Percentiles rank a stretch among this genome's conserved stretches.
Evolutionary conservation across 1,140 invertebrate genomes (phyloP).

Genomic region (Lysiphlebus fabarum): DNA sequence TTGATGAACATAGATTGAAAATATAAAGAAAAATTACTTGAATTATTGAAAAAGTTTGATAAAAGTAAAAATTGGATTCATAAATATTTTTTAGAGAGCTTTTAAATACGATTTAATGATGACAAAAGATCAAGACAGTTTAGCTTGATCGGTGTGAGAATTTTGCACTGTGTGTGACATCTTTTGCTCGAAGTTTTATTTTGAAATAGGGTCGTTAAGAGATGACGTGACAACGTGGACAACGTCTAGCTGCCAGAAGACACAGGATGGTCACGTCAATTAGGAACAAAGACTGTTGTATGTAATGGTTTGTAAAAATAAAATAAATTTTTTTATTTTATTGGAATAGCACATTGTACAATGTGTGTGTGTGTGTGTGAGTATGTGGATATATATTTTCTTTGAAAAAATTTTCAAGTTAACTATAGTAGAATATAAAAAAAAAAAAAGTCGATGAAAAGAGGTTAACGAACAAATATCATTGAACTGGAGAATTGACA

Average conservation of each 20-base stretch:
- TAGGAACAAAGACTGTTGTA: constrained; percentile 26
- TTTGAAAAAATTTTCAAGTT: neutral
- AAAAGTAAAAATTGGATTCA: too few relatives aligned
- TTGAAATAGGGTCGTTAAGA: constrained; percentile 31
- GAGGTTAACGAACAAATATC: constrained; percentile 41
- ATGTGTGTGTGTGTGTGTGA: too few relatives aligned
- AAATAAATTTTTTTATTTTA: neutral
- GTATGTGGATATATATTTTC: too few relatives aligned
- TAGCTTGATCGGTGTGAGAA: constrained; percentile 14
- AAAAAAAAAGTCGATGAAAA: constrained; percentile 15
- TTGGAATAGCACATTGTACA: neutral
- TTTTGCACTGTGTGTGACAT: constrained; percentile 11
- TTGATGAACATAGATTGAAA: too few relatives aligned
- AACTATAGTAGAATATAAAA: constrained; percentile 11
- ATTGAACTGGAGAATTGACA: constrained; percentile 26
- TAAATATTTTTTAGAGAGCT: too few relatives aligned
- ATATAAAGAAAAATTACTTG: too few relatives aligned
- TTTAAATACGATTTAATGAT: too few relatives aligned
- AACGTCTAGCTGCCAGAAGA: constrained; percentile 16
- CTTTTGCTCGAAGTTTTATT: constrained; percentile 15
- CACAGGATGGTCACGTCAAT: constrained; percentile 33
- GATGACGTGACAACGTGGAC: constrained; percentile 32
- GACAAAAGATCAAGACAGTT: too few relatives aligned
- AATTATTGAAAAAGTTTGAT: too few relatives aligned
- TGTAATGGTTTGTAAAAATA: constrained; percentile 13